phyloP scores from a whole-genome alignment of 2,888 invertebrate species.

The Candidula unifasciata region DNA sequence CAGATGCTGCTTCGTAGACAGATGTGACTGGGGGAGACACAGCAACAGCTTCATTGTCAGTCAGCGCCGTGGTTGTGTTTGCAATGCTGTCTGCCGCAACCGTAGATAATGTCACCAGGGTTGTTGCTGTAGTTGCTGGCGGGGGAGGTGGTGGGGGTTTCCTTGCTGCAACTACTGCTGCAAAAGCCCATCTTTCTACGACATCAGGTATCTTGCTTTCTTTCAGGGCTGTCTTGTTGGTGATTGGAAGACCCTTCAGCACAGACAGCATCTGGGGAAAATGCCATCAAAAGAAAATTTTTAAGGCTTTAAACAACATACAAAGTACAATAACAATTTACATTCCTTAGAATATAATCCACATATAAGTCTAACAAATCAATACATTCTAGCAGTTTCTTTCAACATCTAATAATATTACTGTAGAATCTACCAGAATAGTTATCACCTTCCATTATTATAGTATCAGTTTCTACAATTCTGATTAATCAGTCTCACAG shows the following conservation, averaged over 20 bases:
- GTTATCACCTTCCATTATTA: too few species aligned
- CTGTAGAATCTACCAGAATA: too few species aligned
- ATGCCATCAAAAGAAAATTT: not conserved
- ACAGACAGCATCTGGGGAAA: constrained; percentile 85
- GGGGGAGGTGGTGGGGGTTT: constrained; percentile 52
- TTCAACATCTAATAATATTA: too few species aligned
- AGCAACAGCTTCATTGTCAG: constrained; percentile 44
- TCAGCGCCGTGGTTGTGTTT: constrained; percentile 19
- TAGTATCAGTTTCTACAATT: too few species aligned
- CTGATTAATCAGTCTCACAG: too few species aligned
- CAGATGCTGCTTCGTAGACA: constrained; percentile 73
- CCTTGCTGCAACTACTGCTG: constrained; percentile 53
- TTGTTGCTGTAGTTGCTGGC: constrained; percentile 25
- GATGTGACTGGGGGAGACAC: not conserved
- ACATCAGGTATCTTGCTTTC: constrained; percentile 92
- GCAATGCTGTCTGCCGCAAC: not conserved
- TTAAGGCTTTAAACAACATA: too few species aligned
- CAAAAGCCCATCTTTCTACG: constrained; percentile 88
- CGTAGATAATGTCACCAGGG: not conserved
- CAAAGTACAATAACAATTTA: too few species aligned
- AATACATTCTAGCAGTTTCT: too few species aligned
- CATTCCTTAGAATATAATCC: too few species aligned
- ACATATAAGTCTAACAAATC: too few species aligned
- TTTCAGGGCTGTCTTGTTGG: constrained; percentile 93
- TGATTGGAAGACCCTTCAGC: constrained; percentile 90